Base-by-base conservation (phyloP, 2,113 vertebrate genomes). In the Echinops telfairi region DNA sequence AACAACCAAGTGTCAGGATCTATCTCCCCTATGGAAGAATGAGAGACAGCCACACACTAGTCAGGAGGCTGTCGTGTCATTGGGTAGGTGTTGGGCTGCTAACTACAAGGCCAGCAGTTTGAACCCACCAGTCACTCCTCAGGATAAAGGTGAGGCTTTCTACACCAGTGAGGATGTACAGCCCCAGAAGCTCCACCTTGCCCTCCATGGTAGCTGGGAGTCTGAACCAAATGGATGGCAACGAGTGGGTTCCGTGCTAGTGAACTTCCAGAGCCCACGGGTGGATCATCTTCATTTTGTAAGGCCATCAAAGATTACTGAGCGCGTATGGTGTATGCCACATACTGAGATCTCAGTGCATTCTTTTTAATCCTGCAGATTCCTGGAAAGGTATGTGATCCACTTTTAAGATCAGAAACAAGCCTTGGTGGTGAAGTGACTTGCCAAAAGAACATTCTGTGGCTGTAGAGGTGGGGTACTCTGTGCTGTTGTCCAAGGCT, bases 381-480 rank as follows among this genome's bases (percentile, higher is more conserved):
- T 91, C 43, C 64, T 80, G 64, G 33, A 93, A 66, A 73, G 27
- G 11, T 82, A 40, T 86, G 16, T 77, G 23, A 15, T 57, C 29
- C 27, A 25, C 58, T 77, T 85, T 94, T 7, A n/a, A 86, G 89
- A 58, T 80, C 33, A 62, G 70, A 60, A 93, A 83, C 71, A 64
- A 85, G 70, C 53, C 36, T 87, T 40, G 62, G 47, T 71, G 62
- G 47, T 9, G 31, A 76, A 70, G 36, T 76, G 36, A 80, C 60
- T 85, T 88, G 66, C 31, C n/a, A 27, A 68, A 23, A 58, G 23
- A 33, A 85, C 17, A 12, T 76, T 29, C 25, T 81, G 12, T 76
- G 53, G 25, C 80, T 92, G 58, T 27, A 60, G 27, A 83, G 43
- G 2, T 80, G 47, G n/a, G 66, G 6, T 20, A 53, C 73, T 70